Evolutionary conservation across 2,888 invertebrate genomes (phyloP).

Genomic region (Tinea semifulvella): DNA sequence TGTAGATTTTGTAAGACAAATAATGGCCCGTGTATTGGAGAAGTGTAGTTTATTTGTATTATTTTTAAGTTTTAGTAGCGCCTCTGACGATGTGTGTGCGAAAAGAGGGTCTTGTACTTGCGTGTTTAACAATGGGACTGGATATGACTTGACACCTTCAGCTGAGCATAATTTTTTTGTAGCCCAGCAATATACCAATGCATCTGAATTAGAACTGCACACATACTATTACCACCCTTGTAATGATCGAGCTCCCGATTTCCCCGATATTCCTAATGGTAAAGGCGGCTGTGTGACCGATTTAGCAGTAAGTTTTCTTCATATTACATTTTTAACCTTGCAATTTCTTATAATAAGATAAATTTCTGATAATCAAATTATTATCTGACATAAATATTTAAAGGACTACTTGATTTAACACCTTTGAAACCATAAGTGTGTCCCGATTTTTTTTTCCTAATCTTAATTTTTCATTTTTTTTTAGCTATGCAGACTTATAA

Average conservation of each 20-base stretch:
- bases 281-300: slow-evolving; percentile 31
- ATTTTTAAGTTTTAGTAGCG: slow-evolving; percentile 2
- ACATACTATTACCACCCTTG: slow-evolving; percentile 56
- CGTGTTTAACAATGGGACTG: slow-evolving; percentile 56
- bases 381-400: too few relatives aligned
- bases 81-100: slow-evolving; percentile 27
- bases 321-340: too few relatives aligned
- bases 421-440: too few relatives aligned
- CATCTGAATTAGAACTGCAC: slow-evolving; percentile 30
- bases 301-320: slow-evolving; percentile 46
- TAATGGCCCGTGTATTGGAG: not conserved
- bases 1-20: too few relatives aligned
- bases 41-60: not conserved
- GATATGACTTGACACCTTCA: slow-evolving; percentile 46
- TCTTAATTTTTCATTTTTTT: slow-evolving; percentile 22
- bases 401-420: too few relatives aligned
- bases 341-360: too few relatives aligned
- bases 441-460: too few relatives aligned
- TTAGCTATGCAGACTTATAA: slow-evolving; percentile 41
- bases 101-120: slow-evolving; percentile 46
- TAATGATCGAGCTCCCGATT: slow-evolving; percentile 30
- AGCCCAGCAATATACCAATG: slow-evolving; percentile 31
- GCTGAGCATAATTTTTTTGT: slow-evolving; percentile 34
- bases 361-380: too few relatives aligned
- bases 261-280: slow-evolving; percentile 23